A percentile compares a stretch with the other conserved stretches of the same genome.
Conservation (phyloP, 2,888 invertebrate genomes). For the Xestia sexstrigata region DNA sequence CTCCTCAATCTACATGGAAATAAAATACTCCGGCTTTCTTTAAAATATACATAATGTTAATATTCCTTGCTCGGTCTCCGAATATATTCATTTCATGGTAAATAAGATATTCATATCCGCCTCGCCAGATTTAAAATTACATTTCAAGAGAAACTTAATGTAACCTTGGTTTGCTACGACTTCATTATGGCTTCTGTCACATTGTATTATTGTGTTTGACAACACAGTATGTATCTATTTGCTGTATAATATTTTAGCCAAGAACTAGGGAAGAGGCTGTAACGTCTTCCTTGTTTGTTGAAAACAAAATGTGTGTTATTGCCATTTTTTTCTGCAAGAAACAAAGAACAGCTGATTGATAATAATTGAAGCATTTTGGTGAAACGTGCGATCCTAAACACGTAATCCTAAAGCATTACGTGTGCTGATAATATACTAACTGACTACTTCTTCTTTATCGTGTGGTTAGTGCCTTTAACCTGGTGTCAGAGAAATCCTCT, state of each 20-base stretch:
- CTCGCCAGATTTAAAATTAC: slow-evolving; percentile 42
- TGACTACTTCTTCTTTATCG: no score
- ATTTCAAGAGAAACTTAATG: slow-evolving; percentile 34
- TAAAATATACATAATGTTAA: slow-evolving; percentile 41
- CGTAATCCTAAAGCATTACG: no score
- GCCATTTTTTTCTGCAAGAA: neutral
- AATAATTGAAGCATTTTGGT: neutral
- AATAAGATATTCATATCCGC: slow-evolving; percentile 48
- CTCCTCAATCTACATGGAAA: slow-evolving; percentile 52
- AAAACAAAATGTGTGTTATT: neutral
- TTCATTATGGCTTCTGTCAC: slow-evolving; percentile 9
- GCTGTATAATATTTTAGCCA: no score
- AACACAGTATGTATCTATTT: slow-evolving; percentile 5
- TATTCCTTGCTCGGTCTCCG: slow-evolving; percentile 37
- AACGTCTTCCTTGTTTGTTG: neutral
- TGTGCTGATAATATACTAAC: no score
- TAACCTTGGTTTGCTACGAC: slow-evolving; percentile 15
- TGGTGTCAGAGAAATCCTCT: no score
- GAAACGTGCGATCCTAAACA: no score
- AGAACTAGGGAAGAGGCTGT: neutral
- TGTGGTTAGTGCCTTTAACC: no score
- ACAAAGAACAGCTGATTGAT: neutral
- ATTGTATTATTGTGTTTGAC: slow-evolving; percentile 21
- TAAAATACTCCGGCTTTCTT: slow-evolving; percentile 45
- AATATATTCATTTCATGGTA: slow-evolving; percentile 48